These are phyloP conservation scores for Centroberyx gerrardi DNA, from an alignment of 2,797 vertebrate genomes.

Conservation along the genomic window DNA sequence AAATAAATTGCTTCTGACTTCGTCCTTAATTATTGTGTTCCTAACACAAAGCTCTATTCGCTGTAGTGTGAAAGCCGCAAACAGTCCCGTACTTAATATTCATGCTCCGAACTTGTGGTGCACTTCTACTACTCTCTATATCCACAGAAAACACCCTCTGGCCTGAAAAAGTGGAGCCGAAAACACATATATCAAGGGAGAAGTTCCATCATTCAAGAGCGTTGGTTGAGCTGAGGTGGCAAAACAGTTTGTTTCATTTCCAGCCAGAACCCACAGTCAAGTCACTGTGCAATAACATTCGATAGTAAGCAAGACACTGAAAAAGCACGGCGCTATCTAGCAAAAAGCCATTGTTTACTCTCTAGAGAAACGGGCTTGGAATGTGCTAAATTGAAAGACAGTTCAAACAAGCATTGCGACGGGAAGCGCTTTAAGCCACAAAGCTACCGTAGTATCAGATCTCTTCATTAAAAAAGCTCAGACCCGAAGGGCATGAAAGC, in stretches of 20 bases:
- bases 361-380: slow-evolving; percentile 37
- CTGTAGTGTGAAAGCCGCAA: background rate
- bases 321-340: slow-evolving; percentile 21
- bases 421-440: slow-evolving; percentile 1
- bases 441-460: slow-evolving; percentile 1
- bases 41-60: background rate
- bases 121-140: slow-evolving; percentile 4
- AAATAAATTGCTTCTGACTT: no score
- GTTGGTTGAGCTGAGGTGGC: slow-evolving; percentile 24
- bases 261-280: slow-evolving; percentile 5
- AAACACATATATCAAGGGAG: slow-evolving; percentile 23
- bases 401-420: slow-evolving; percentile 3
- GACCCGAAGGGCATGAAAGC: background rate
- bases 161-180: slow-evolving; percentile 26
- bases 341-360: slow-evolving; percentile 35
- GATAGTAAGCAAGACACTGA: slow-evolving; percentile 34
- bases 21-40: no score
- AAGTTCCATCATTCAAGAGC: slow-evolving; percentile 40
- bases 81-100: slow-evolving; percentile 2
- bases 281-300: slow-evolving; percentile 32
- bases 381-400: slow-evolving; percentile 5
- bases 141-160: slow-evolving; percentile 35
- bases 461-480: background rate
- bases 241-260: slow-evolving; percentile 39
- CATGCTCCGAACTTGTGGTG: slow-evolving; percentile 11